Conservation (phyloP, 1,140 invertebrate species). For the Aphis craccivora region DNA sequence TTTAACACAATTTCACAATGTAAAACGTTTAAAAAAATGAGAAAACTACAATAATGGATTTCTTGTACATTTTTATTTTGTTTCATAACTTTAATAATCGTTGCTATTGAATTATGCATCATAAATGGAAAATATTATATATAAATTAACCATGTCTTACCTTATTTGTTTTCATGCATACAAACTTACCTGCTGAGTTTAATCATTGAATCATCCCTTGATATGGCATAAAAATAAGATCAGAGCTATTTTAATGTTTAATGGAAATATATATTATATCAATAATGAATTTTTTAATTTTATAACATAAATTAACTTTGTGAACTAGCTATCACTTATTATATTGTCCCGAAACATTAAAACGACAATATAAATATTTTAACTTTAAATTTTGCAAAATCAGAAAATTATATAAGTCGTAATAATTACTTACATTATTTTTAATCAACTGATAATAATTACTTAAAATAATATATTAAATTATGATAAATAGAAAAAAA, state of each 20-base stretch:
- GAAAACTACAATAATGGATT: neutral
- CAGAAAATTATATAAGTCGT: neutral
- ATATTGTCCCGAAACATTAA: no score
- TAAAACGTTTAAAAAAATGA: neutral
- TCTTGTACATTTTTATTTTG: neutral
- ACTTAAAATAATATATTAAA: neutral
- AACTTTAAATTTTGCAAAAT: neutral
- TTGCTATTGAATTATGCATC: neutral
- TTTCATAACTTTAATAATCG: neutral
- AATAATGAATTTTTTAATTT: neutral
- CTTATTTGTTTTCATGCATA: neutral
- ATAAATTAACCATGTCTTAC: neutral
- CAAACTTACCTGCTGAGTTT: no score
- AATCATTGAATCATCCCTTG: no score
- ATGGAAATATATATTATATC: neutral
- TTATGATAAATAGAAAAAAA: neutral
- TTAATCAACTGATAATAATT: neutral
- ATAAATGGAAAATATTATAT: neutral
- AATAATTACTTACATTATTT: neutral
- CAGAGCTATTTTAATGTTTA: no score
- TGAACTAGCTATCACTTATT: neutral
- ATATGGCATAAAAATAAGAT: no score
- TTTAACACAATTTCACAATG: neutral
- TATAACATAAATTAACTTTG: neutral
- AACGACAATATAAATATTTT: neutral